Evolutionary conservation across 2,888 invertebrate genomes (phyloP), one percentile per base, ranked within the genome.

Genomic region (Drosophila flavopinicola): DNA sequence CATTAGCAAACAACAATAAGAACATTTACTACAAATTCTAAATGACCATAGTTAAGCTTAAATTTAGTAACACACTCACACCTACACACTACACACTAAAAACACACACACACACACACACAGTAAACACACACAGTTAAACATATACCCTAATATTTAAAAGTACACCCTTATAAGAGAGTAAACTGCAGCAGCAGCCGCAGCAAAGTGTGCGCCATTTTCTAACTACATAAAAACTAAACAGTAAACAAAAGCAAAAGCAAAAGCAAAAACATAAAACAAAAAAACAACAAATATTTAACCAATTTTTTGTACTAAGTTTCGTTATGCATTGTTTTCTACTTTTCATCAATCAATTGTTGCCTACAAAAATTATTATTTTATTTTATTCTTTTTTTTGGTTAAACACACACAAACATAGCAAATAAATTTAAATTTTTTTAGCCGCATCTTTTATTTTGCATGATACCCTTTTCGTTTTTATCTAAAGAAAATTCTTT

Each of bases 1-100:
- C 53, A 74, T 68, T 73, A 72, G 65, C 63, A 78, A 75, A 35
- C 53, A 75, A 72, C 60, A 75, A 77, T 59, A 71, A 77, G 57
- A 67, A 72, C 64, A 76, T 75, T 78, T 82, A 82, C 74, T 74
- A 82, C 76, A 78, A 82, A 85, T 82, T 85, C 80, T 84, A 82
- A 82, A 84, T 82, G 85, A 80, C 78, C 80, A 82, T 82, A 82
- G 80, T 82, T 82, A 82, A 82, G 80, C 80, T 78, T 82, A 82
- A 78, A 70, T 68, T 84, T 82, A 82, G 85, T 85, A 73, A 69
- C 51, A 76, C 68, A 61, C 49, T 66, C 49, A 66, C 41, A 68
- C 51, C 48, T 35, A 66, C 57, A 63, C 39, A 65, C n/a, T n/a
- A n/a, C n/a, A n/a, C n/a, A n/a, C n/a, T n/a, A n/a, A n/a, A n/a